These are phyloP conservation scores for Pachyuromys duprasi DNA, from an alignment of 2,797 vertebrate species.

Conservation along the genomic window DNA sequence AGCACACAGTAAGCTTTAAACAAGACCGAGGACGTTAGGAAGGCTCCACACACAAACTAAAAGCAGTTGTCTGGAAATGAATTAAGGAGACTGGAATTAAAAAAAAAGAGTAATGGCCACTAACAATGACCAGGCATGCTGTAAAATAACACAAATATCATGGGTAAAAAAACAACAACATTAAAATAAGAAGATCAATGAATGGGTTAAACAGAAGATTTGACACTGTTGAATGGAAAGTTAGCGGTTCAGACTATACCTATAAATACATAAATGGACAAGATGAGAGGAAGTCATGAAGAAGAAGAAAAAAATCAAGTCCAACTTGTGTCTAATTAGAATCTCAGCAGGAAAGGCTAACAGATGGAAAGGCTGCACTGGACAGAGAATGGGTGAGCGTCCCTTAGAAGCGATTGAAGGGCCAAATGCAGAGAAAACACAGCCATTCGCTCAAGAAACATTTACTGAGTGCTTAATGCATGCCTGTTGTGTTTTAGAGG, in stretches of 20 bases:
- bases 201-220: neutral
- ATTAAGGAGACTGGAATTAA: neutral
- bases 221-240: neutral
- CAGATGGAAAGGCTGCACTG: neutral
- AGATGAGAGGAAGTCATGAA: neutral
- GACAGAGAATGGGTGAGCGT: neutral
- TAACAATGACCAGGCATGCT: neutral
- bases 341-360: neutral
- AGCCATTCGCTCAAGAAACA: neutral
- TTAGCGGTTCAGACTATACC: neutral
- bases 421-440: neutral
- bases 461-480: neutral
- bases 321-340: neutral
- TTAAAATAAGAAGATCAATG: neutral
- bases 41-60: neutral
- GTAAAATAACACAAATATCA: neutral
- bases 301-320: neutral
- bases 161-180: neutral
- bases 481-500: neutral
- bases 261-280: neutral
- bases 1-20: neutral
- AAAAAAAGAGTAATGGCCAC: neutral
- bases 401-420: neutral
- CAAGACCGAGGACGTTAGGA: neutral
- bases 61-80: neutral